Conservation (phyloP, 2,888 invertebrate species). For the Sinopyrophorus schimmeli region DNA sequence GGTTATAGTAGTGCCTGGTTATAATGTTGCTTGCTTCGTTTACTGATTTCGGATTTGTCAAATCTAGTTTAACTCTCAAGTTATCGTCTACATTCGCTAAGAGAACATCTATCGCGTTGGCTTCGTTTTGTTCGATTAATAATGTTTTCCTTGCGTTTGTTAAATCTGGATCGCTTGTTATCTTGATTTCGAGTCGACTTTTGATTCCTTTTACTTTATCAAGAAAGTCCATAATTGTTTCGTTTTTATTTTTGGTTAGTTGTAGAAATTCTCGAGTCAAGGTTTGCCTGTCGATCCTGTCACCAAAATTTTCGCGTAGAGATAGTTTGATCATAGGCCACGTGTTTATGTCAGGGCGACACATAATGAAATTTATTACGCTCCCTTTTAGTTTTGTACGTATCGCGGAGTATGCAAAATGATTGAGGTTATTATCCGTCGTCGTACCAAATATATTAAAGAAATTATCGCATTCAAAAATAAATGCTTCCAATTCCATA, state of each 20-base stretch:
- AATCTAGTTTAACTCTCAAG: background rate
- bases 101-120: conserved; percentile 4
- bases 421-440: conserved; percentile 10
- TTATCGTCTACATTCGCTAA: conserved; percentile 2
- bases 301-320: conserved; percentile 6
- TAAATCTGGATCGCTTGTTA: conserved; percentile 1
- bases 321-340: conserved; percentile 1
- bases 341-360: conserved; percentile 11
- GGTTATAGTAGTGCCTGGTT: background rate
- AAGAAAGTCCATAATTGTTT: conserved; percentile 11
- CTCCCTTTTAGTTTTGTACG: conserved; percentile 1
- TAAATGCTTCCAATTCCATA: conserved; percentile 10
- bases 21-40: conserved; percentile 6
- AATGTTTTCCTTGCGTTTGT: background rate
- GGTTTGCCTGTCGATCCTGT: conserved; percentile 9
- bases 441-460: conserved; percentile 7
- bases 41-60: conserved; percentile 2
- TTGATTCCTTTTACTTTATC: conserved; percentile 5
- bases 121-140: conserved; percentile 10
- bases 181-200: conserved; percentile 8
- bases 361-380: conserved; percentile 1
- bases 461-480: conserved; percentile 2
- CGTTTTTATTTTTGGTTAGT: conserved; percentile 2
- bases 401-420: conserved; percentile 5
- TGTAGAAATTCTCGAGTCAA: conserved; percentile 8